Conservation (phyloP, 1,140 invertebrate species). For the Wiebesia pumilae region DNA sequence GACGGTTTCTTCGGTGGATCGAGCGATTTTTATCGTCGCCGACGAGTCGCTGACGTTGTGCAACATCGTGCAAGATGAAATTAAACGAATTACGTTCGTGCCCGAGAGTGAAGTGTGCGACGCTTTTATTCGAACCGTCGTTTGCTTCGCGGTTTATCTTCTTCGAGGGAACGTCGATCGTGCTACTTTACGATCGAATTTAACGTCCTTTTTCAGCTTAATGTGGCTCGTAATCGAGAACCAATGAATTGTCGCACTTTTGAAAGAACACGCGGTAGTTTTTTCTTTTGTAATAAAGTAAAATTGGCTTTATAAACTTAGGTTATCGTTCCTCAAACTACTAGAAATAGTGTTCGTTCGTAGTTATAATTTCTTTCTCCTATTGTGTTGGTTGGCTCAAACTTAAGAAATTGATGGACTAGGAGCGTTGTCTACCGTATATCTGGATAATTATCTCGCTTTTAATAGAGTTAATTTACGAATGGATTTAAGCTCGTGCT, state of each 20-base stretch:
- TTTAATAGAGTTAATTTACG: background rate
- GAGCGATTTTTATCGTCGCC: background rate
- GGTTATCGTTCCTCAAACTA: background rate
- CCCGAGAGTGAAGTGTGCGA: background rate
- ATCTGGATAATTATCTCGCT: background rate
- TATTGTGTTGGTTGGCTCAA: background rate
- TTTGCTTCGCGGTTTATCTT: background rate
- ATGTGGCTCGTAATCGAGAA: background rate
- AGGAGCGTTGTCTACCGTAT: background rate
- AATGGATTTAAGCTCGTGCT: background rate
- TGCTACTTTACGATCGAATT: background rate
- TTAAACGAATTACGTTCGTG: background rate
- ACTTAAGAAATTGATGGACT: background rate
- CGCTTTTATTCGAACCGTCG: background rate
- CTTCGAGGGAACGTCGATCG: background rate
- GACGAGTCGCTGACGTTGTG: slow-evolving; percentile 38
- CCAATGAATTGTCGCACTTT: background rate
- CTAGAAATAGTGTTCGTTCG: background rate
- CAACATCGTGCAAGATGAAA: slow-evolving; percentile 33
- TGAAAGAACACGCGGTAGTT: background rate
- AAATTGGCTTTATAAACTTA: background rate
- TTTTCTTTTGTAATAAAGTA: background rate
- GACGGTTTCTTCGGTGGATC: background rate
- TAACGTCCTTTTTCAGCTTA: background rate
- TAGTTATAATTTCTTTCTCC: background rate